Conservation (phyloP, 2,113 vertebrate species). For the Myotis brandtii region DNA sequence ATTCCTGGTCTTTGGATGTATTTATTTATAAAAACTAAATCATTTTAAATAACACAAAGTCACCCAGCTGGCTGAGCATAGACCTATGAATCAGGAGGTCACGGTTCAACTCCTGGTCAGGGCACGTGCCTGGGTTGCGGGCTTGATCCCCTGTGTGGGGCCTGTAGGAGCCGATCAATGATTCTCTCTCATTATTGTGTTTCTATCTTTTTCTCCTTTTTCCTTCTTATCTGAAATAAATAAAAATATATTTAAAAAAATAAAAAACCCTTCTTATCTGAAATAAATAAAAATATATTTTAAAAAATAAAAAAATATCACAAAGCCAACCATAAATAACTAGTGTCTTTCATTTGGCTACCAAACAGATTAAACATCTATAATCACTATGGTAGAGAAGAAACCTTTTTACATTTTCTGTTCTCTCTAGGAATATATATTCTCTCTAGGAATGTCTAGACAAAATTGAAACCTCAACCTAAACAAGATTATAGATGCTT, state of each 20-base stretch:
- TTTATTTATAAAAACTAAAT: slow-evolving; percentile 23
- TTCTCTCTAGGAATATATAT: background rate
- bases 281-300: too few relatives aligned
- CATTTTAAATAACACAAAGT: too few relatives aligned
- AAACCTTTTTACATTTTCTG: background rate
- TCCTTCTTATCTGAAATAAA: too few relatives aligned
- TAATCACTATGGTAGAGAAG: background rate
- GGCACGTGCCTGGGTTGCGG: too few relatives aligned
- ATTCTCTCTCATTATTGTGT: too few relatives aligned
- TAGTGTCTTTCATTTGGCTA: background rate
- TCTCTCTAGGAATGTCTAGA: background rate
- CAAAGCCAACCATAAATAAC: background rate
- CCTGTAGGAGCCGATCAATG: too few relatives aligned
- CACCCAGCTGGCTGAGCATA: too few relatives aligned
- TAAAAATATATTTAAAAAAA: too few relatives aligned
- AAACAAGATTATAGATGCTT: slow-evolving; percentile 13
- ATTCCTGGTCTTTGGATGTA: slow-evolving; percentile 1
- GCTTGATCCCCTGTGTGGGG: too few relatives aligned
- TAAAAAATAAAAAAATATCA: background rate
- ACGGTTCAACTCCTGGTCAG: too few relatives aligned
- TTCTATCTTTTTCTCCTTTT: too few relatives aligned
- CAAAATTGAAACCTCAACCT: background rate
- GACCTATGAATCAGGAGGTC: too few relatives aligned
- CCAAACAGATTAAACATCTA: background rate
- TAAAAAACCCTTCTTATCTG: background rate